Evolutionary conservation across 2,888 invertebrate species (phyloP), one percentile per base, ranked within the genome.

Genomic region (Hybos culiciformis): DNA sequence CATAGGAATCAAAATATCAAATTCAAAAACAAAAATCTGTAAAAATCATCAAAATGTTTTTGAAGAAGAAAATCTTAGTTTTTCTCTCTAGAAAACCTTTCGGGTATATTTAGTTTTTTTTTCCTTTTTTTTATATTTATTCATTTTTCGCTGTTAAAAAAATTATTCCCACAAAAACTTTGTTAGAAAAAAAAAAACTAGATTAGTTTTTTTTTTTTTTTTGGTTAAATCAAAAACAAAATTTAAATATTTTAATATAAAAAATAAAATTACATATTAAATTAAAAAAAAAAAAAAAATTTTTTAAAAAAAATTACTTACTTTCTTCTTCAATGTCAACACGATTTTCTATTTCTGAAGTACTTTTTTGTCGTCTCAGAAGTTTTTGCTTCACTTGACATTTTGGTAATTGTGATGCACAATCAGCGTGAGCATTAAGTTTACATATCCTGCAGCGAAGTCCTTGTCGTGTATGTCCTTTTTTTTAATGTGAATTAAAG

Each of bases 391-490:
- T 88, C 14, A 85, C 82, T 61, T 90, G 87, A 61, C 91, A 92
- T 60, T 80, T 81, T 46, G 78, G 78, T 15, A 83, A 80, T 56
- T 82, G 79, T 11, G 85, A 80, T 67, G 85, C 79, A 68, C 92
- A 92, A 64, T 91, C 90, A 36, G 82, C 76, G 68, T 92, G 92
- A 42, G 87, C 82, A 67, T 91, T 92, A 69, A 85, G 78, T 68
- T 91, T 92, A 68, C 92, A 92, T 50, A 88, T 75, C 43, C 88
- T 77, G 64, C 92, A 92, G 50, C 87, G 81, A 43, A 92, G 69
- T 14, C 92, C 92, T 68, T 92, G 92, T 37, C 87, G 75, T 41
- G 90, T 87, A 68, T 92, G 92, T 45, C 92, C 91, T 87, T 61
- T 33, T 46, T 41, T 32, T 18, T 21, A 15, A 12, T 4, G 44